Base-by-base conservation (phyloP, 2,888 invertebrate species). In the Melieria omissa region DNA sequence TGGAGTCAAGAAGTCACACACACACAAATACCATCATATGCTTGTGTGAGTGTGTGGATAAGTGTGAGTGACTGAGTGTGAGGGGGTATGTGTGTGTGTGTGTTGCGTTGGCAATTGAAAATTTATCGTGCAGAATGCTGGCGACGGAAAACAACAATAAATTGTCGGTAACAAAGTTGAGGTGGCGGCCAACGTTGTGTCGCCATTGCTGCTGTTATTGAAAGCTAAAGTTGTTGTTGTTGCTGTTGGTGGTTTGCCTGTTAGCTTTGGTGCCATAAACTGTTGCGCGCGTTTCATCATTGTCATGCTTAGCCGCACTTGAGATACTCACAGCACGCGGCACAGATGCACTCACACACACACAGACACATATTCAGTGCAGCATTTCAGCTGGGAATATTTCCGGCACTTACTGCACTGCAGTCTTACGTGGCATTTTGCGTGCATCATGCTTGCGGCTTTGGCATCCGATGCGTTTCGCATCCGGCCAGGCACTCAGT, bases 221-320 rank as follows among this genome's bases (percentile, higher is more conserved):
- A 46, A 61, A 29, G 29, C 29, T 29, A 29, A 29, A 29, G 29
- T 29, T 29, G 29, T 29, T 29, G 29, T 29, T 29, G 29, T 29
- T 29, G 29, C 12, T 67, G 47, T 49, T 54, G 60, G 46, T 52
- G 60, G 55, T 45, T 47, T 49, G 58, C 29, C 29, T 29, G 29
- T 5, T 57, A 1, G 29, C 8, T 49, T 16, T 52, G 52, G n/a
- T n/a, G 16, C 44, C 55, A 69, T 82, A 78, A 81, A 80, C 78
- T 80, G 80, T 81, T 81, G 81, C 80, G 79, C 75, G 77, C 77
- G 77, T 78, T 80, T 76, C 80, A 76, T 82, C 81, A 82, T 77
- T 81, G 80, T 81, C 80, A 80, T 74, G 81, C 79, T 78, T 80
- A 79, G 78, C 77, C 74, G 79, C 79, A 81, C 80, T 79, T 75